Evolutionary conservation across 2,888 invertebrate species (phyloP).

Genomic region (Sialis lutaria): DNA sequence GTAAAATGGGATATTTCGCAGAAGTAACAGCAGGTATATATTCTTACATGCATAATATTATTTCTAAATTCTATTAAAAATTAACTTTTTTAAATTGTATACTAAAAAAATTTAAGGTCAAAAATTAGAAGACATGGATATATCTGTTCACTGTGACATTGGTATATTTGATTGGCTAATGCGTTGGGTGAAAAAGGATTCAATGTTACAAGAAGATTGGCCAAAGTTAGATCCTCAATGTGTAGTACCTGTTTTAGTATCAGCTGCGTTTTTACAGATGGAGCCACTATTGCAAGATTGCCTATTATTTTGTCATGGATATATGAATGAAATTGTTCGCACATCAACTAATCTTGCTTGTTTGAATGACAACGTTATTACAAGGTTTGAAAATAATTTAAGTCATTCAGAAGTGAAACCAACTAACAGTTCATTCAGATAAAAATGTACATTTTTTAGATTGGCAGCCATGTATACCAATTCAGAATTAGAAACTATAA

Average conservation of each 20-base stretch:
- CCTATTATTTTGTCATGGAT: slow-evolving; percentile 66
- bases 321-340: slow-evolving; percentile 74
- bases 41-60: background rate
- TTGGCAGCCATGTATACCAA: slow-evolving; percentile 79
- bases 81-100: background rate
- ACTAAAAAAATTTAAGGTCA: slow-evolving; percentile 29
- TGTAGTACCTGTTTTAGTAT: slow-evolving; percentile 83
- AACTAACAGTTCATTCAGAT: no score
- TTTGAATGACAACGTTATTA: slow-evolving; percentile 60
- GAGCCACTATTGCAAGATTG: slow-evolving; percentile 76
- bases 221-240: slow-evolving; percentile 62
- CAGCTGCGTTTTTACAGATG: slow-evolving; percentile 91
- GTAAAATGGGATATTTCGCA: slow-evolving; percentile 92
- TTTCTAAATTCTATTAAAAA: background rate
- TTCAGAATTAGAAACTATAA: slow-evolving; percentile 64
- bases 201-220: slow-evolving; percentile 39
- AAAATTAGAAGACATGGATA: slow-evolving; percentile 79
- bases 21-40: slow-evolving; percentile 55
- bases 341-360: slow-evolving; percentile 77
- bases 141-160: slow-evolving; percentile 92
- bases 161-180: slow-evolving; percentile 93
- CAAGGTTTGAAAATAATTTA: slow-evolving; percentile 24
- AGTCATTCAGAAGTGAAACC: no score
- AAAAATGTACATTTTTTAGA: slow-evolving; percentile 25
- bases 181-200: slow-evolving; percentile 80